Conservation (phyloP, 2,797 vertebrate genomes). For the Parauchenoglanis punctatus region DNA sequence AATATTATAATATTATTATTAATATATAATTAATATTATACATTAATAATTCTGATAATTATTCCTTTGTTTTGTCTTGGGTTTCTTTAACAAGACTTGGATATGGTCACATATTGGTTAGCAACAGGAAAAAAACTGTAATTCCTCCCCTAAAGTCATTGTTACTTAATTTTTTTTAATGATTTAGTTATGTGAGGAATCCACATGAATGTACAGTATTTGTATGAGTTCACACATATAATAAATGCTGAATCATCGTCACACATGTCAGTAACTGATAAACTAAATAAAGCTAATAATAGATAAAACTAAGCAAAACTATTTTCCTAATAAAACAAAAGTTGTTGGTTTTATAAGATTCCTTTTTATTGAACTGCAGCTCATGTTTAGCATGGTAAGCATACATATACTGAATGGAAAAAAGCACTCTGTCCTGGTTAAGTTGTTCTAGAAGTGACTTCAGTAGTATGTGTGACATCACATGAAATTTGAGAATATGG, state of each 20-base stretch:
- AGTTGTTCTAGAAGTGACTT: conserved; percentile 62
- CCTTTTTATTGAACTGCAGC: background rate
- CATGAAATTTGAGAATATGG: conserved; percentile 72
- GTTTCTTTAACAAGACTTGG: too few species aligned
- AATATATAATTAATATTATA: background rate
- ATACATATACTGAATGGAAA: background rate
- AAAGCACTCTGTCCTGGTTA: conserved; percentile 31
- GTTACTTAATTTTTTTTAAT: background rate
- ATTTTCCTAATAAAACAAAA: background rate
- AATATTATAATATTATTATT: too few species aligned
- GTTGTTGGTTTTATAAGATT: background rate
- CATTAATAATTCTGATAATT: background rate
- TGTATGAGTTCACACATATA: background rate
- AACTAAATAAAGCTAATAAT: background rate
- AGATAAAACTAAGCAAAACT: background rate
- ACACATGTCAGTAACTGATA: background rate
- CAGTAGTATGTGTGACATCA: conserved; percentile 69
- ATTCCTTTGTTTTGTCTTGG: background rate
- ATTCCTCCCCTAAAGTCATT: background rate
- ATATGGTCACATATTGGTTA: background rate
- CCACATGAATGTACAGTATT: background rate
- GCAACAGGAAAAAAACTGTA: conserved; percentile 1
- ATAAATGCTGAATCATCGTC: background rate
- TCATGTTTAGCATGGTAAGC: background rate
- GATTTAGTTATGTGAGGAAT: background rate